phyloP scores from a whole-genome alignment of 2,113 vertebrate species.

The Erythrolamprus reginae region DNA sequence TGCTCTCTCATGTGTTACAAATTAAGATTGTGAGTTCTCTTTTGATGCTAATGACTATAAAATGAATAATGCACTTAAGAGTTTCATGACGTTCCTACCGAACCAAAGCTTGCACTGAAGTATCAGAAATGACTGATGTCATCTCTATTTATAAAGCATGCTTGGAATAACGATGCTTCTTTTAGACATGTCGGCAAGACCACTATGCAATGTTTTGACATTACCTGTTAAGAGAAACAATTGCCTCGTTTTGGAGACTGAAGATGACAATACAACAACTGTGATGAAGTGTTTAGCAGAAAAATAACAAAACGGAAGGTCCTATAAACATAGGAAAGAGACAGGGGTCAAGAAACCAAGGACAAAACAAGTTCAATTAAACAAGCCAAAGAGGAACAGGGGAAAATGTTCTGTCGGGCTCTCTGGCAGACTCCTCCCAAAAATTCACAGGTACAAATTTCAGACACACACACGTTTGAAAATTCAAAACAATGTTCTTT shows the following conservation, averaged over 20 bases:
- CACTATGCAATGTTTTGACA: conserved; percentile 6
- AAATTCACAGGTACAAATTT: no score
- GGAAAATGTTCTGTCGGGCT: no score
- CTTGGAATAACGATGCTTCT: conserved; percentile 52
- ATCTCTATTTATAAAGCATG: conserved; percentile 26
- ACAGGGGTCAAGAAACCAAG: not conserved
- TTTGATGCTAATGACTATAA: conserved; percentile 7
- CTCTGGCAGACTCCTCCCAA: no score
- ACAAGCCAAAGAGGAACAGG: not conserved
- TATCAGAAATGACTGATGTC: conserved; percentile 28
- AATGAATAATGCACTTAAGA: conserved; percentile 17
- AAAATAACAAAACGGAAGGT: not conserved
- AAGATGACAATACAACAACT: not conserved
- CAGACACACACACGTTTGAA: no score
- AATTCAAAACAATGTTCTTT: no score
- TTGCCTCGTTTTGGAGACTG: not conserved
- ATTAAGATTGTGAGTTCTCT: not conserved
- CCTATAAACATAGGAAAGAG: not conserved
- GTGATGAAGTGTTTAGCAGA: not conserved
- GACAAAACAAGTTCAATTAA: not conserved
- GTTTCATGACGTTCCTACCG: not conserved
- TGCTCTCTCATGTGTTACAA: not conserved
- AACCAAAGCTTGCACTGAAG: conserved; percentile 42
- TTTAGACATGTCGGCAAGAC: conserved; percentile 50
- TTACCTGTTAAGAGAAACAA: not conserved